Percentiles rank a stretch among this genome's conserved stretches.
These are phyloP conservation scores for Lithophane socia DNA, from an alignment of 2,888 invertebrate genomes.

Conservation along the genomic window DNA sequence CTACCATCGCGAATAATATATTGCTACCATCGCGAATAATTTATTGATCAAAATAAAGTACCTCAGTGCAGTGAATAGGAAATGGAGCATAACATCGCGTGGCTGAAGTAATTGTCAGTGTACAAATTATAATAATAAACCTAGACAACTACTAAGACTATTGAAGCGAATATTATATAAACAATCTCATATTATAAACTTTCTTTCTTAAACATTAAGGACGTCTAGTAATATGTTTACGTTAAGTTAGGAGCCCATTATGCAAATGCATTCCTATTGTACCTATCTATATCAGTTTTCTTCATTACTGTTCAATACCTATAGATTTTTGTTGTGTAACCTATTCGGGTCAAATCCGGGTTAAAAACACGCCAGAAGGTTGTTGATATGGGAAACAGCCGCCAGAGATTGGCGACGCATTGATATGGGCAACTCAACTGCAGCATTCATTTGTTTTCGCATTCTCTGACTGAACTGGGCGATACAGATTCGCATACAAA, in stretches of 20 bases:
- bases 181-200: conserved; percentile 2
- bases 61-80: not conserved
- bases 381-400: conserved; percentile 17
- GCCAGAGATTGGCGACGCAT: not conserved
- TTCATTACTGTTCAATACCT: not conserved
- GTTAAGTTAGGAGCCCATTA: not conserved
- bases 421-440: conserved; percentile 24
- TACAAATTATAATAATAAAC: not conserved
- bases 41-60: too few relatives aligned
- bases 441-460: conserved; percentile 24
- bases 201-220: not conserved
- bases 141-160: not conserved
- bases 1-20: too few relatives aligned
- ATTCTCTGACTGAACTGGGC: too few relatives aligned
- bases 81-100: not conserved
- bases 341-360: conserved; percentile 44
- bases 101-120: not conserved
- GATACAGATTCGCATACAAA: conserved; percentile 22
- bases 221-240: not conserved
- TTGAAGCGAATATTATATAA: not conserved
- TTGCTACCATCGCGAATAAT: too few relatives aligned
- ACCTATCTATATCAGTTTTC: not conserved
- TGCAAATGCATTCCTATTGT: not conserved
- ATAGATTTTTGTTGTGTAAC: not conserved
- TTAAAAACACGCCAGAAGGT: conserved; percentile 38